Percentiles rank a stretch among this genome's conserved stretches.
These are phyloP conservation scores for Scaptomyza graminum DNA, from an alignment of 1,140 invertebrate species.

Conservation along the genomic window DNA sequence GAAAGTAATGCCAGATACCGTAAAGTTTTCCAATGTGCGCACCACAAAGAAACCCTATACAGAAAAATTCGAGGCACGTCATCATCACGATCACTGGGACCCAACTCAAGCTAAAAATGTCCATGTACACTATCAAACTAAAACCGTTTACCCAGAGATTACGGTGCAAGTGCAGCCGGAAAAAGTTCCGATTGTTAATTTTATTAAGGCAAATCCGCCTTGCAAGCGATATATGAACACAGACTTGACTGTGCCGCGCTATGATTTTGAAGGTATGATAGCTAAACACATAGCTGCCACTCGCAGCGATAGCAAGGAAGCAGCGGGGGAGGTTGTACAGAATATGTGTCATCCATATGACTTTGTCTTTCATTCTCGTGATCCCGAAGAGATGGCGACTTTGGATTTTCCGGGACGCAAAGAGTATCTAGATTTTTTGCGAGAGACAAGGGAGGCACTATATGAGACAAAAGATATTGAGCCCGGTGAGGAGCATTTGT, in stretches of 20 bases:
- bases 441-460: conserved; percentile 59
- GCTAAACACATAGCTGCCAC: conserved; percentile 57
- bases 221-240: conserved; percentile 56
- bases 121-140: conserved; percentile 73
- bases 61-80: conserved; percentile 63
- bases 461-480: conserved; percentile 69
- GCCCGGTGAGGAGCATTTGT: conserved; percentile 52
- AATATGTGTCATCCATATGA: conserved; percentile 59
- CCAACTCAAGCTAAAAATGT: conserved; percentile 72
- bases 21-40: conserved; percentile 60
- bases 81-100: conserved; percentile 78
- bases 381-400: conserved; percentile 55
- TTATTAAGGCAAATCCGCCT: conserved; percentile 64
- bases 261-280: conserved; percentile 62
- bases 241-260: conserved; percentile 59
- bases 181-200: conserved; percentile 41
- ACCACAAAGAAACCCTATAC: conserved; percentile 55
- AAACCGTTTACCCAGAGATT: conserved; percentile 60
- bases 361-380: conserved; percentile 65
- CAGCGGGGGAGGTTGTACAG: conserved; percentile 29
- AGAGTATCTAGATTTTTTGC: conserved; percentile 66
- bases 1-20: conserved; percentile 55
- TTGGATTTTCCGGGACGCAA: conserved; percentile 63
- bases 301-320: conserved; percentile 42
- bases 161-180: conserved; percentile 41